Conservation (phyloP, 2,113 vertebrate species). For the Monopterus albus region DNA sequence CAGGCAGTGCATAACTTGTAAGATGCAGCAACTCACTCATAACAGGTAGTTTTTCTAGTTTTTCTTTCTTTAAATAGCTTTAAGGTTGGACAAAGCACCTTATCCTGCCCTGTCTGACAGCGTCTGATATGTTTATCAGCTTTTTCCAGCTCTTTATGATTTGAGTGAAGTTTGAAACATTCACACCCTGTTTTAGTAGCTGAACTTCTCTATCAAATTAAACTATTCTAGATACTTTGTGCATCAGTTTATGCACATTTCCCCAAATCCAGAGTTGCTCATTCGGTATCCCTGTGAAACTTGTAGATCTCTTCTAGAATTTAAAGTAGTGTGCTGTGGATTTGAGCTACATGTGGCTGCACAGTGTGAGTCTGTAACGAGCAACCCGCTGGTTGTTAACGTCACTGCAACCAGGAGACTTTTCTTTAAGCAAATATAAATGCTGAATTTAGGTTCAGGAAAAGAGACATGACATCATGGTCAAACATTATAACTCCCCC, state of each 20-base stretch:
- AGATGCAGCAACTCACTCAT: too few relatives aligned
- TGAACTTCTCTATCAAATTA: too few relatives aligned
- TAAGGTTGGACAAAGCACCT: too few relatives aligned
- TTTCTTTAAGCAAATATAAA: slow-evolving; percentile 16
- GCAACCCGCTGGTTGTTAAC: background rate
- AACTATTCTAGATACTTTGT: background rate
- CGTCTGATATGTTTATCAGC: too few relatives aligned
- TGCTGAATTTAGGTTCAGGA: slow-evolving; percentile 28
- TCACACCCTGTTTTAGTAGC: too few relatives aligned
- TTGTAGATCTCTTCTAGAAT: background rate
- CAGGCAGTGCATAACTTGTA: too few relatives aligned
- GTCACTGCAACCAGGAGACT: background rate
- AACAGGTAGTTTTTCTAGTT: too few relatives aligned
- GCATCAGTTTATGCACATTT: background rate
- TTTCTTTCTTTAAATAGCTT: too few relatives aligned
- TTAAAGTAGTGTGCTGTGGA: background rate
- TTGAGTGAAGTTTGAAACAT: too few relatives aligned
- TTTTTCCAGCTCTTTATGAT: background rate
- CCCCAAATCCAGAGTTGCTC: background rate
- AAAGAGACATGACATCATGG: slow-evolving; percentile 15
- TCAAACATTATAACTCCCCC: background rate
- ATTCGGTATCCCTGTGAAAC: background rate
- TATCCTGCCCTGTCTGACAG: too few relatives aligned
- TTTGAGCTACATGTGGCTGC: background rate
- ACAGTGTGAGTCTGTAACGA: background rate